phyloP scores from a whole-genome alignment of 1,140 invertebrate genomes.

The Chionoecetes opilio region DNA sequence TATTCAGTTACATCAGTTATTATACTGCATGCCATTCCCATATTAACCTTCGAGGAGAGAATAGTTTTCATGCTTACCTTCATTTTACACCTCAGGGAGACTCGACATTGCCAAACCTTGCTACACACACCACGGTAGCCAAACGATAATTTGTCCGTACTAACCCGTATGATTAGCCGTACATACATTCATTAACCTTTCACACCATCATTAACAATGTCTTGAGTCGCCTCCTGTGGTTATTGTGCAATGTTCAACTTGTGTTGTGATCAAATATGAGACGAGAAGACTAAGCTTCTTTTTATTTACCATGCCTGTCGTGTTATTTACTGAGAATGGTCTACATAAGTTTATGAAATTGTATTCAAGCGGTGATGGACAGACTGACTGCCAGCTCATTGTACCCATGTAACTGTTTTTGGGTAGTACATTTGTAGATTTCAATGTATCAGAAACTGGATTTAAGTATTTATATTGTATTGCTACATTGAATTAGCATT shows the following conservation, averaged over 20 bases:
- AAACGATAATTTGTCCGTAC: background rate
- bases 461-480: background rate
- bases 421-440: background rate
- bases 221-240: background rate
- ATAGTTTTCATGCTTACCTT: background rate
- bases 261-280: conserved; percentile 19
- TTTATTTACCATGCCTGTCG: conserved; percentile 19
- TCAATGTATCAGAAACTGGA: background rate
- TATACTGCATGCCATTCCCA: no score
- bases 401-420: background rate
- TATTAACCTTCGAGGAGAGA: background rate
- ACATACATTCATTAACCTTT: no score
- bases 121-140: background rate
- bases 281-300: background rate
- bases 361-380: background rate
- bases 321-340: conserved; percentile 15
- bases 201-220: conserved; percentile 1
- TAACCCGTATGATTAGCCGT: background rate
- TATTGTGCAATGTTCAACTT: conserved; percentile 7
- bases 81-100: background rate
- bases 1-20: background rate
- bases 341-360: background rate
- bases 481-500: background rate
- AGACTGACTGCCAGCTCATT: conserved; percentile 27
- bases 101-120: background rate